phyloP scores from a whole-genome alignment of 2,113 vertebrate species.

The Brachirus orientalis region DNA sequence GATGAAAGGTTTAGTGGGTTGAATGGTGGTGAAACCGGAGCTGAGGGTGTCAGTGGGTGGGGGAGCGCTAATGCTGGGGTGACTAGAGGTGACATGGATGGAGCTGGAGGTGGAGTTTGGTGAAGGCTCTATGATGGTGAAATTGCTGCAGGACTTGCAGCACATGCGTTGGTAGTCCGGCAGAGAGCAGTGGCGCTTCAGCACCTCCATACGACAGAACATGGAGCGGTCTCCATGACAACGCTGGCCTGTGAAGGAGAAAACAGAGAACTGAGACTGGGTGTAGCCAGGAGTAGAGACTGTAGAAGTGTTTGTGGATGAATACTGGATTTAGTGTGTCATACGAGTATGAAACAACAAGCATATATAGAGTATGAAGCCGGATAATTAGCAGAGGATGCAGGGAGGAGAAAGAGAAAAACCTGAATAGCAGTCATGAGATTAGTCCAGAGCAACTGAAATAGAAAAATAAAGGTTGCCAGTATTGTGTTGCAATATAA shows the following conservation, averaged over 20 bases:
- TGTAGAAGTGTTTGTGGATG: constrained; percentile 9
- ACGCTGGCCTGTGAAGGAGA: constrained; percentile 89
- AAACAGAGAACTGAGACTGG: constrained; percentile 68
- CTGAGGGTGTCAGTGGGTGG: constrained; percentile 32
- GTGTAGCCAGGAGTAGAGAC: constrained; percentile 15
- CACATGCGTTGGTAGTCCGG: constrained; percentile 91
- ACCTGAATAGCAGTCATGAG: constrained; percentile 51
- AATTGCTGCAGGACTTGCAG: constrained; percentile 89
- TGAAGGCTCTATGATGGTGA: constrained; percentile 55
- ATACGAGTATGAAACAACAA: constrained; percentile 8
- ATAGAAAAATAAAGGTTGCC: constrained; percentile 51
- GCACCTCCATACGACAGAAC: constrained; percentile 92
- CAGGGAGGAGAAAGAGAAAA: constrained; percentile 57
- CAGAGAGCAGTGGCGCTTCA: constrained; percentile 91
- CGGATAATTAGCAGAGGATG: constrained; percentile 63
- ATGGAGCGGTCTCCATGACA: constrained; percentile 94
- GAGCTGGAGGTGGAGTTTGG: constrained; percentile 29
- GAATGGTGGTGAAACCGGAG: constrained; percentile 30
- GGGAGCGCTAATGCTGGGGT: background rate
- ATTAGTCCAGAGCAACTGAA: constrained; percentile 62
- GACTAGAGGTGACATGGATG: constrained; percentile 18
- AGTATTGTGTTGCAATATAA: constrained; percentile 52
- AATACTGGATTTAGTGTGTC: constrained; percentile 5
- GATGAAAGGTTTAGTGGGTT: constrained; percentile 10
- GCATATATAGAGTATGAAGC: constrained; percentile 44